Conservation (phyloP, 2,797 vertebrate genomes). For the Philypnodon macrostomus region DNA sequence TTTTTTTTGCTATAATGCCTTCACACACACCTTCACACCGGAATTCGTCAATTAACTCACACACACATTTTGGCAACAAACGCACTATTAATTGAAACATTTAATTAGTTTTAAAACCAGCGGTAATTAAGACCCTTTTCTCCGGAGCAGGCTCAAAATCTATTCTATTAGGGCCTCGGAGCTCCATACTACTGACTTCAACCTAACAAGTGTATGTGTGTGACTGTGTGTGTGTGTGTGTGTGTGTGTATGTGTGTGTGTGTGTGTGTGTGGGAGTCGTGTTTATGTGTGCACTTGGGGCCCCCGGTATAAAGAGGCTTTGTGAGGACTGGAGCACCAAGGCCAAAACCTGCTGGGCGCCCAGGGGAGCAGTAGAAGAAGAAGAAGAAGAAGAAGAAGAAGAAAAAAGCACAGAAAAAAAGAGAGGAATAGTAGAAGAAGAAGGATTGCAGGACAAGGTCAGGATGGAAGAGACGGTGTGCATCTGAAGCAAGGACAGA, state of each 20-base stretch:
- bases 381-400: constrained; percentile 48
- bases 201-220: constrained; percentile 46
- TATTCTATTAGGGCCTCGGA: constrained; percentile 84
- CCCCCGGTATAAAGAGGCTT: constrained; percentile 87
- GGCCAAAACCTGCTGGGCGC: constrained; percentile 85
- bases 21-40: constrained; percentile 66
- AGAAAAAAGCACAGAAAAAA: not conserved
- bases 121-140: constrained; percentile 92
- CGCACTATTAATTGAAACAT: constrained; percentile 83
- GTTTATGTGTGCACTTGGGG: constrained; percentile 56
- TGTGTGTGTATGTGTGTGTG: constrained; percentile 42
- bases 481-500: constrained; percentile 49
- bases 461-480: constrained; percentile 54
- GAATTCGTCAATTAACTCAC: constrained; percentile 79
- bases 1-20: constrained; percentile 63
- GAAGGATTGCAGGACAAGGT: constrained; percentile 46
- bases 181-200: constrained; percentile 54
- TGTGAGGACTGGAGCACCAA: constrained; percentile 87
- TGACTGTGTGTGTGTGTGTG: constrained; percentile 30
- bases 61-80: constrained; percentile 82
- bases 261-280: constrained; percentile 29
- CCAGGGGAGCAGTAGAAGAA: constrained; percentile 79
- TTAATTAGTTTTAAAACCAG: constrained; percentile 88
- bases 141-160: too few species aligned
- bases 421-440: constrained; percentile 10